These are phyloP conservation scores for Drosophila neutralis DNA, from an alignment of 2,888 invertebrate genomes.

Conservation along the genomic window DNA sequence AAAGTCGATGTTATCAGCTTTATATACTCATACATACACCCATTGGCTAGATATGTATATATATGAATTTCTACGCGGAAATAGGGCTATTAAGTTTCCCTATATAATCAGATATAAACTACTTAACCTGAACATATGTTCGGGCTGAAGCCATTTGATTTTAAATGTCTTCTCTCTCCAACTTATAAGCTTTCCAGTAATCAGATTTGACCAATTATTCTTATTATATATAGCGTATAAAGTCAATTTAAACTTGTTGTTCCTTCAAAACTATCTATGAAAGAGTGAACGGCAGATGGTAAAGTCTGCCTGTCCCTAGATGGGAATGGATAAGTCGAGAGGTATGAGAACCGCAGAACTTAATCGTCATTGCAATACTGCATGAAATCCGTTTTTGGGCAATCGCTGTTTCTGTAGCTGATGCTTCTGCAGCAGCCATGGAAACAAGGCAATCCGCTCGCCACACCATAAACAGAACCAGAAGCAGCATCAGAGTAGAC, in stretches of 20 bases:
- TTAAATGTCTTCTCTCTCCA: not conserved
- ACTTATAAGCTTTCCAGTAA: not conserved
- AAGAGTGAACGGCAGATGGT: not conserved
- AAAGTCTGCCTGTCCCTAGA: not conserved
- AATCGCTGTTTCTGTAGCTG: constrained; percentile 12
- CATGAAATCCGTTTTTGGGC: constrained; percentile 50
- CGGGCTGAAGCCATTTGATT: not conserved
- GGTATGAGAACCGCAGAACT: constrained; percentile 2
- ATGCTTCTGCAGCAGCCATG: constrained; percentile 27
- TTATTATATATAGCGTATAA: not conserved
- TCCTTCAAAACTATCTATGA: not conserved
- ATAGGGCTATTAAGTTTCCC: not conserved
- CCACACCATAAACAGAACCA: constrained; percentile 51
- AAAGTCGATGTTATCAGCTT: not conserved
- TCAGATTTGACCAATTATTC: not conserved
- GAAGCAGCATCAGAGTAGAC: constrained; percentile 36
- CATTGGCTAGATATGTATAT: not conserved
- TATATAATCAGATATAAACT: not conserved
- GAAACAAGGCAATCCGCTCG: constrained; percentile 60
- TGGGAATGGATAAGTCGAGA: not conserved
- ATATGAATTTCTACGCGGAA: not conserved
- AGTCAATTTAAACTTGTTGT: not conserved
- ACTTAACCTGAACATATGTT: not conserved
- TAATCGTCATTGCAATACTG: constrained; percentile 36
- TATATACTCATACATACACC: not conserved